Base-by-base conservation (phyloP, 2,888 invertebrate species). In the Epirrita christyi region DNA sequence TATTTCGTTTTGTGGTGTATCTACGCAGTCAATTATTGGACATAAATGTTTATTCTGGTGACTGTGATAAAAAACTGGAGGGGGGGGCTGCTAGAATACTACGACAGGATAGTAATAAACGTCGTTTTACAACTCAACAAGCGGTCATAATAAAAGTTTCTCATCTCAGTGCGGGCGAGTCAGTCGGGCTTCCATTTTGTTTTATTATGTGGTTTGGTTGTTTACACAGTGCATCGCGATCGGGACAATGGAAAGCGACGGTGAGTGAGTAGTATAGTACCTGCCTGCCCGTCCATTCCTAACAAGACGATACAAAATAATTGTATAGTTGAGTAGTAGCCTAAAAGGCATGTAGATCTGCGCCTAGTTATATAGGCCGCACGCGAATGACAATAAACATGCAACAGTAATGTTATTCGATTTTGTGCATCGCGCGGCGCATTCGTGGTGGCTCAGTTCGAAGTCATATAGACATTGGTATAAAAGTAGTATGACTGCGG, bases 61-160 rank as follows among this genome's bases (percentile, higher is more conserved):
- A 73, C 81, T 61, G 82, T 78, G 79, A 79, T 75, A 73, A 80
- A 87, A 83, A 81, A 81, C 70, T 85, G 90, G 90, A 8, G 2
- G 85, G 91, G 92, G 92, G 92, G 86, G 89, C 86, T 86, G 84
- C 84, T 87, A 27, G 88, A 92, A 92, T 92, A 92, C 92, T 92
- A 92, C 92, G 86, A 50, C 80, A 88, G 85, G 86, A 90, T 92
- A 91, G 91, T 90, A 55, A 51, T 53, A 60, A 92, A 89, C 86
- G 86, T 89, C 86, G 86, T 89, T 92, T 90, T 92, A 92, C 92
- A 84, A 92, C 88, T 90, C 77, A 78, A 80, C 80, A 76, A n/a
- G 81, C 56, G 86, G 79, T 82, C 81, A 86, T 87, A 88, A 21
- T 21, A 21, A 21, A 88, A 89, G 85, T 82, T 81, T 84, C 79